Conservation (phyloP, 2,888 invertebrate genomes). For the Patella caerulea region DNA sequence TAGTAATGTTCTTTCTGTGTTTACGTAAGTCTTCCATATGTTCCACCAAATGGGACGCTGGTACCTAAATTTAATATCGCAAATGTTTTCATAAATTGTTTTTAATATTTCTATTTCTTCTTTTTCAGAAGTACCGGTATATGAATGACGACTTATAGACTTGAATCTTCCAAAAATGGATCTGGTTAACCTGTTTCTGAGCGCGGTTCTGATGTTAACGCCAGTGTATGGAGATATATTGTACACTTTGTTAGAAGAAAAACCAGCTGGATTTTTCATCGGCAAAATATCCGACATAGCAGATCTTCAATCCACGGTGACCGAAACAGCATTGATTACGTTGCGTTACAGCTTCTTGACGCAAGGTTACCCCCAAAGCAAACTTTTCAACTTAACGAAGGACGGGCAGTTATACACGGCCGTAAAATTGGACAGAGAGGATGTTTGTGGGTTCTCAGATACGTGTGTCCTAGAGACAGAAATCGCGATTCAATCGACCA, state of each 20-base stretch:
- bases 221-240: slow-evolving; percentile 1
- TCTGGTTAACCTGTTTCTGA: background rate
- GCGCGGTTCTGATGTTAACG: background rate
- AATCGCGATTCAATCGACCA: slow-evolving; percentile 39
- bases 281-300: slow-evolving; percentile 70
- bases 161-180: background rate
- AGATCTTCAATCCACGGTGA: slow-evolving; percentile 36
- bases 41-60: too few relatives aligned
- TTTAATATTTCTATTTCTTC: background rate
- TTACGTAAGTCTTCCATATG: too few relatives aligned
- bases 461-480: slow-evolving; percentile 36
- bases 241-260: slow-evolving; percentile 48
- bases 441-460: slow-evolving; percentile 34
- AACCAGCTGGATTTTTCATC: slow-evolving; percentile 48
- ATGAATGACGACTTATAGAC: background rate
- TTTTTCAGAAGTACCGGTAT: background rate
- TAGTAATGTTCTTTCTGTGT: too few relatives aligned
- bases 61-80: too few relatives aligned
- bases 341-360: slow-evolving; percentile 41
- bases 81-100: too few relatives aligned
- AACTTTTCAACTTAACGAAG: slow-evolving; percentile 88
- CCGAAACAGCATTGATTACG: slow-evolving; percentile 38
- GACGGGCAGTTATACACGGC: slow-evolving; percentile 79
- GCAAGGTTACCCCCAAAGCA: slow-evolving; percentile 31
- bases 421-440: slow-evolving; percentile 38